These are phyloP conservation scores for Hyalella azteca DNA, from an alignment of 2,888 invertebrate genomes.

Conservation along the genomic window DNA sequence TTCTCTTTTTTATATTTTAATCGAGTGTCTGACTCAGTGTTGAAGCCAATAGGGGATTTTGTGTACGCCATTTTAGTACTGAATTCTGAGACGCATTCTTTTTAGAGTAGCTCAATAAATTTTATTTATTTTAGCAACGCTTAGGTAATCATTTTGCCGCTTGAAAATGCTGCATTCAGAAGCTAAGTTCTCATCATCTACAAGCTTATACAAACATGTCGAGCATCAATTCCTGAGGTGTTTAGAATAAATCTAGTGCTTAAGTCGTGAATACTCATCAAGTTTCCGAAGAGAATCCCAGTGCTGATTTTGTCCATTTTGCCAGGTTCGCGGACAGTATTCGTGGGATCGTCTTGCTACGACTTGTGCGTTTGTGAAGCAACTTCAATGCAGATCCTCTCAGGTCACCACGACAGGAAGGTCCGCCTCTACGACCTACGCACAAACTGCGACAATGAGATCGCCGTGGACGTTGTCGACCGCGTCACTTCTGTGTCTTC, in stretches of 20 bases:
- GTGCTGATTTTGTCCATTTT: not conserved
- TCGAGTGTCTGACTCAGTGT: too few species aligned
- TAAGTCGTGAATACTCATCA: not conserved
- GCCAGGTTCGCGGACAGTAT: constrained; percentile 79
- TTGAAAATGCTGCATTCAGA: too few species aligned
- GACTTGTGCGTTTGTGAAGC: constrained; percentile 88
- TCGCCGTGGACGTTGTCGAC: constrained; percentile 17
- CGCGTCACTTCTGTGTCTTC: constrained; percentile 23
- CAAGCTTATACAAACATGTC: too few species aligned
- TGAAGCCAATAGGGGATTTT: too few species aligned
- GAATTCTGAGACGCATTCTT: too few species aligned
- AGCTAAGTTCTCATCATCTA: too few species aligned
- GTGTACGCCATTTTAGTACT: too few species aligned
- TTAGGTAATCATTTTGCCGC: too few species aligned
- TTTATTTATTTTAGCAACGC: too few species aligned
- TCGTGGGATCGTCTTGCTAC: constrained; percentile 95
- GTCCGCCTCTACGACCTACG: constrained; percentile 96
- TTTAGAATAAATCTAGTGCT: not conserved
- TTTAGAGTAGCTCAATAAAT: too few species aligned
- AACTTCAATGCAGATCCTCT: constrained; percentile 87
- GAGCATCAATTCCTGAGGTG: not conserved
- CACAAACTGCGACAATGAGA: constrained; percentile 50
- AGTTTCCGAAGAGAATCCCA: not conserved
- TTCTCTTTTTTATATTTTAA: too few species aligned
- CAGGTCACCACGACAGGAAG: constrained; percentile 97